A percentile compares a stretch with the other conserved stretches of the same genome.
Conservation (phyloP, 2,888 invertebrate species). For the Drosophila colorata region DNA sequence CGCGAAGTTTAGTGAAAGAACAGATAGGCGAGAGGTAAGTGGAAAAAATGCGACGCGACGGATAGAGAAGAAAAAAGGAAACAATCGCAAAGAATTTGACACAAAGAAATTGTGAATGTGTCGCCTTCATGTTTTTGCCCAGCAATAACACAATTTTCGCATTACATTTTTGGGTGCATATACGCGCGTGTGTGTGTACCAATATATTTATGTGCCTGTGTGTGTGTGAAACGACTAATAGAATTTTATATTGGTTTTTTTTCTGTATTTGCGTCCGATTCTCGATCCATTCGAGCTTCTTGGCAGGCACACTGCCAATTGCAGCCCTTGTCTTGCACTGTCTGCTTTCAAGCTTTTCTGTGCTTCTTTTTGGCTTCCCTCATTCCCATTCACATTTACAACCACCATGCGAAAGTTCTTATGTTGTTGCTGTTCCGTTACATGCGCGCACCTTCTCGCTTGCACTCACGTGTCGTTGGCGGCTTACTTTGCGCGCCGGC, state of each 20-base stretch:
- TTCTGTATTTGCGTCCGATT: constrained; percentile 23
- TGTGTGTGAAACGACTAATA: constrained; percentile 17
- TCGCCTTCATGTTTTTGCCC: constrained; percentile 6
- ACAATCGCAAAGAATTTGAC: constrained; percentile 38
- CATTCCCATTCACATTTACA: constrained; percentile 37
- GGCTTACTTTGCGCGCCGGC: constrained; percentile 48
- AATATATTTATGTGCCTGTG: constrained; percentile 13
- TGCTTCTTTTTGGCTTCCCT: constrained; percentile 35
- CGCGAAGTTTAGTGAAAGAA: constrained; percentile 6
- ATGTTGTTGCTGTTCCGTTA: constrained; percentile 7
- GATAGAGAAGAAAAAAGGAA: constrained; percentile 42
- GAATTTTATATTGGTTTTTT: constrained; percentile 48
- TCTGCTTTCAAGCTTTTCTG: constrained; percentile 8
- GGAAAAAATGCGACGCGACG: constrained; percentile 52
- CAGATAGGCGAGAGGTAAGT: constrained; percentile 44
- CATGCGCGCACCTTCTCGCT: constrained; percentile 38
- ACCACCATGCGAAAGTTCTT: constrained; percentile 55
- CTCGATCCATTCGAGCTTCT: constrained; percentile 25
- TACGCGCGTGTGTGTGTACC: constrained; percentile 12
- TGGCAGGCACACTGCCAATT: constrained; percentile 55
- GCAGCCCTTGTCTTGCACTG: constrained; percentile 44
- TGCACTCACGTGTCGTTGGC: constrained; percentile 18
- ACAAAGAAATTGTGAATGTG: constrained; percentile 52
- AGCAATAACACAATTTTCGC: constrained; percentile 26
- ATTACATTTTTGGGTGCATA: constrained; percentile 13